Conservation (phyloP, 2,888 invertebrate species). For the Plebejus argus region DNA sequence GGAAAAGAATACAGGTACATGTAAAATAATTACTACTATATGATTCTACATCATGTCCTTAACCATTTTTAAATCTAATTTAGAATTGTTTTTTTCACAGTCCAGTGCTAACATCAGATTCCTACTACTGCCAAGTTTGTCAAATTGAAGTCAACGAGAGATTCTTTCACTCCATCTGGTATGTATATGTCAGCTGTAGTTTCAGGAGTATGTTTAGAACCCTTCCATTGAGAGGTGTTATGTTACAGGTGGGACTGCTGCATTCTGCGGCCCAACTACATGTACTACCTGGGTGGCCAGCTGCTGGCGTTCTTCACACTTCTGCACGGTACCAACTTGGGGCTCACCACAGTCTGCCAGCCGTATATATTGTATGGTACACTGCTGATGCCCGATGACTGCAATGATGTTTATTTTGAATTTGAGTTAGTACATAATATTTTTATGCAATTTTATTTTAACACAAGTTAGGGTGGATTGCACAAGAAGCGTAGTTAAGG, state of each 20-base stretch:
- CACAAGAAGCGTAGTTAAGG: too few relatives aligned
- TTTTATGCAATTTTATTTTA: background rate
- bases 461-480: background rate
- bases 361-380: slow-evolving; percentile 85
- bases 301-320: slow-evolving; percentile 84
- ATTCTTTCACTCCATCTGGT: slow-evolving; percentile 92
- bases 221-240: background rate
- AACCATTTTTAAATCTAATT: background rate
- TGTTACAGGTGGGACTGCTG: slow-evolving; percentile 90
- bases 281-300: slow-evolving; percentile 86
- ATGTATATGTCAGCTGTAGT: slow-evolving; percentile 47
- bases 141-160: slow-evolving; percentile 89
- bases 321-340: slow-evolving; percentile 88
- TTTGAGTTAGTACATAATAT: slow-evolving; percentile 82
- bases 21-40: background rate
- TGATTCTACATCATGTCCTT: slow-evolving; percentile 2
- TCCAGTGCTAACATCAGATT: slow-evolving; percentile 82
- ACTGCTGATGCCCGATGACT: slow-evolving; percentile 90
- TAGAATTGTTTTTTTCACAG: slow-evolving; percentile 52
- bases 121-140: slow-evolving; percentile 91
- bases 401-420: slow-evolving; percentile 90
- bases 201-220: background rate
- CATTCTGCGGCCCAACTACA: slow-evolving; percentile 89
- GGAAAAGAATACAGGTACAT: slow-evolving; percentile 72
- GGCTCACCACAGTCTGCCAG: slow-evolving; percentile 93